These are phyloP conservation scores for Scomber scombrus DNA, from an alignment of 2,113 vertebrate genomes.

Conservation along the genomic window DNA sequence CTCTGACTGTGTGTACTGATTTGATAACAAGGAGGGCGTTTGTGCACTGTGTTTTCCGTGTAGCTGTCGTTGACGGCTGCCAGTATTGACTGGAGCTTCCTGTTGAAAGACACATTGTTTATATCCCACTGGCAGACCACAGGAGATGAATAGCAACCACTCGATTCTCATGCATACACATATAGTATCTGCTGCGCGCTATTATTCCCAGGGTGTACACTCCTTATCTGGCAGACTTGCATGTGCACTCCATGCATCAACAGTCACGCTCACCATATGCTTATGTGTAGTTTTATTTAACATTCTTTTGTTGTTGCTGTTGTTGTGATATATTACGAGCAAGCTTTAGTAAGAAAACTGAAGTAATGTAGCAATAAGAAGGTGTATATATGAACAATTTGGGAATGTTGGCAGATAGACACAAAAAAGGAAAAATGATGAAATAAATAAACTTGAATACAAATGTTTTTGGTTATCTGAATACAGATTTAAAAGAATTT, in stretches of 20 bases:
- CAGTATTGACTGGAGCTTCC: constrained; percentile 76
- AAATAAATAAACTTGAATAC: neutral
- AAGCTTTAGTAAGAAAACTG: constrained; percentile 11
- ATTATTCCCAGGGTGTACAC: constrained; percentile 67
- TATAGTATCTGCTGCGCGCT: constrained; percentile 66
- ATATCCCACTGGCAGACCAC: constrained; percentile 75
- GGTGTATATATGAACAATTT: neutral
- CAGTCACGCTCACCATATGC: constrained; percentile 46
- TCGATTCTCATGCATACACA: constrained; percentile 85
- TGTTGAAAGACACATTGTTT: constrained; percentile 82
- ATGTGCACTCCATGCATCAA: constrained; percentile 42
- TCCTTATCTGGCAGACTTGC: constrained; percentile 37
- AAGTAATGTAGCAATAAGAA: neutral
- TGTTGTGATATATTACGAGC: neutral
- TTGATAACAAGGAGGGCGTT: constrained; percentile 34
- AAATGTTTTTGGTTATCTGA: neutral
- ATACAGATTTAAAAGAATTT: neutral
- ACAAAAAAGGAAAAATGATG: neutral
- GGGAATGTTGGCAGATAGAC: neutral
- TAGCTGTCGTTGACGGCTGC: constrained; percentile 54
- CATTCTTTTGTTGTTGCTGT: neutral
- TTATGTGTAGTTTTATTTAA: neutral
- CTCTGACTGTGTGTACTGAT: constrained; percentile 46
- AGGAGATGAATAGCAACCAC: constrained; percentile 79
- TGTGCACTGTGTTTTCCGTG: constrained; percentile 44